Base-by-base conservation (phyloP, 23 tunicate species). In the Botrylloides violaceus region DNA sequence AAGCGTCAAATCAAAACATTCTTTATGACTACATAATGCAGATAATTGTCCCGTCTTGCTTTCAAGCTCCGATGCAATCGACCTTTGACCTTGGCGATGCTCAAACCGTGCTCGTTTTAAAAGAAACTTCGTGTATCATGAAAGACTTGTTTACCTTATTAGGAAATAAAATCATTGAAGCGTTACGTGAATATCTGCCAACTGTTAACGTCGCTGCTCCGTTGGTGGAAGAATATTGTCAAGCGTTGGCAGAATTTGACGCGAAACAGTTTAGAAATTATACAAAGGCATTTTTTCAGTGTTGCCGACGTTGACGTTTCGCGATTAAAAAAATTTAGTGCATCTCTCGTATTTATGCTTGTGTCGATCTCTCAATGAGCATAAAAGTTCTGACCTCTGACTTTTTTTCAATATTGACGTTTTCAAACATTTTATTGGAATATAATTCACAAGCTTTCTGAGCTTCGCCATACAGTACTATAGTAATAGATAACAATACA, bases 61-160 rank as follows among this genome's bases (percentile, higher is more conserved):
- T 95, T 39, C 36, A 72, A 68, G 96, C 96, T 15, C 99, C 99
- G 7, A 31, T 83, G 61, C 61, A 56, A 15, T 70, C 83, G 1
- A 49, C 56, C 25, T 95, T 82, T 64, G 99, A 95, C 73, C 73
- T 95, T 35, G 56, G 56, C 47, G 99, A 95, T 60, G 99, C 96
- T 5, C 99, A 95, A 58, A 82, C 99, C 0, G 79, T 87, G 33
- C 74, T 95, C 29, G 92, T 94, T 20, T 68, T 95, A 3, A 76
- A 78, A 21, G 96, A 95, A 65, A 76, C 96, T 4, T 70, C 87
- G 0, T 27, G 48, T 33, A 49, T 90, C 3, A 79, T 95, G 82
- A 83, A 87, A 71, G 75, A 88, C 18, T 58, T 95, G 2, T 68
- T 56, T 49, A 61, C 29, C 4, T 32, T 66, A 3, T 23, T 47